Evolutionary conservation across 2,113 vertebrate species (phyloP), one percentile per base, ranked within the genome.

Genomic region (Elaphurus davidianus): DNA sequence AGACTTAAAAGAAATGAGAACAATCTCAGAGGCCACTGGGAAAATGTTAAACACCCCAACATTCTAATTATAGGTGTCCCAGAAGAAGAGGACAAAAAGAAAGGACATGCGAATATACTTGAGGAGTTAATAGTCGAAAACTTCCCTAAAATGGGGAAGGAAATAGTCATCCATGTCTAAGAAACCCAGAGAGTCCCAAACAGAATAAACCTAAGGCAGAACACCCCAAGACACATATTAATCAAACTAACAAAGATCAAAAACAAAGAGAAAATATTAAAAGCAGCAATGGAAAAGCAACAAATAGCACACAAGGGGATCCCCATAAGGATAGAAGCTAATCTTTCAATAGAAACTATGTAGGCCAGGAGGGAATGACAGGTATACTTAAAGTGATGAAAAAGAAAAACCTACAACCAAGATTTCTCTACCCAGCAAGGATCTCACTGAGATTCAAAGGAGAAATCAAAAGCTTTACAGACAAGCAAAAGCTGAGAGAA

Each of bases 1-100:
- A 74, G 21, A 74, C 8, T 74, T 23, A 40, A 71, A 36, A 71
- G 67, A 71, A 43, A 40, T 25, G 11, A 74, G 36, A 40, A 25
- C 21, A 74, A 13, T 12, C 5, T 40, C 71, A 74, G 71, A 74
- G 36, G 14, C 36, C 36, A 40, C 21, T 40, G 71, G 67, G 71
- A 74, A 21, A 74, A 74, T 25, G 11, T 74, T 74, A 43, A 43
- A 74, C 0, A 0, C 36, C n/a, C 71, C 11, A 74, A 14, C 11
- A 74, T 43, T 74, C 21, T 40, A 25, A 40, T 74, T 74, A 74
- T 43, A 43, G 19, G 21, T 23, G 36, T 74, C 71, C 36, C 71
- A 74, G 21, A 74, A 74, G 36, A 40, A 74, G 11, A 40, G 11
- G 36, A 74, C 10, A 74, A 40, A 74, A 74, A 40, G 21, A 74